These are phyloP conservation scores for Gasteruption jaculator DNA, from an alignment of 2,888 invertebrate species.

Conservation along the genomic window DNA sequence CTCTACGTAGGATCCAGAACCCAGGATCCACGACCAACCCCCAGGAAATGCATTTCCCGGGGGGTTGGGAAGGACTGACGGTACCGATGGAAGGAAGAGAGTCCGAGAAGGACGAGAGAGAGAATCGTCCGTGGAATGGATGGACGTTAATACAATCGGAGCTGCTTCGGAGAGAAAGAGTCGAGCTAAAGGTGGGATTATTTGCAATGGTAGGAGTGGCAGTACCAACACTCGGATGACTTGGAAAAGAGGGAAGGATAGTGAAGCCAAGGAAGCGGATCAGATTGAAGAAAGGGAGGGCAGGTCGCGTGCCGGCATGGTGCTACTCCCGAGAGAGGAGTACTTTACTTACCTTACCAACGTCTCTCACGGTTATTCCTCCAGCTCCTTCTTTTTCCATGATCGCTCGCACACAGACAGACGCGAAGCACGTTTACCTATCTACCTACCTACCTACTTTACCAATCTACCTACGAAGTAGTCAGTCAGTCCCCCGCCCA, in stretches of 20 bases:
- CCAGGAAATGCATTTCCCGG: no score
- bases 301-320: conserved; percentile 50
- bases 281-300: conserved; percentile 30
- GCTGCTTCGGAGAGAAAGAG: conserved; percentile 7
- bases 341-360: conserved; percentile 39
- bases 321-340: conserved; percentile 41
- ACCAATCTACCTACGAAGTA: conserved; percentile 43
- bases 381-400: conserved; percentile 1
- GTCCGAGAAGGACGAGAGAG: conserved; percentile 6
- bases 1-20: no score
- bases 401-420: neutral
- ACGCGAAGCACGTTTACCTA: conserved; percentile 13
- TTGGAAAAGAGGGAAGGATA: conserved; percentile 24
- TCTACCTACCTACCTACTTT: conserved; percentile 33
- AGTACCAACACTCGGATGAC: conserved; percentile 14
- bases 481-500: conserved; percentile 43
- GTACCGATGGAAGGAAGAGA: conserved; percentile 13
- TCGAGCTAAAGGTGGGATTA: conserved; percentile 8
- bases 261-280: conserved; percentile 9
- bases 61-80: conserved; percentile 15
- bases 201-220: neutral
- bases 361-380: conserved; percentile 44
- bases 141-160: no score
- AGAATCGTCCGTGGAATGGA: conserved; percentile 13
- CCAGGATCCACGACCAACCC: no score